phyloP scores from a whole-genome alignment of 92 coral and sea anemone species.

The Bergia puertoricense region DNA sequence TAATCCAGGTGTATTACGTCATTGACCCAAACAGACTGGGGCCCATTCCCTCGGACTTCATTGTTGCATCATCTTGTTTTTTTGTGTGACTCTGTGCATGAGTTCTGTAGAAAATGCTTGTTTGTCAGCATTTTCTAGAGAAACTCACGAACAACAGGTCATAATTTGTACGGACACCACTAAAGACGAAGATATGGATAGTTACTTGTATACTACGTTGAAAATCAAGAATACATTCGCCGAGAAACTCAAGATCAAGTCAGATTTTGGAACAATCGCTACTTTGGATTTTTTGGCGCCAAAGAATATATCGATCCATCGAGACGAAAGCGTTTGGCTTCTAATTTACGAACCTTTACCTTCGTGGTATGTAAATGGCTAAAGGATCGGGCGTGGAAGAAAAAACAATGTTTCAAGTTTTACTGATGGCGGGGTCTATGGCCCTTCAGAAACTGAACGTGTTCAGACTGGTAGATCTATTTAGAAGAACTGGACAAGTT shows the following conservation, averaged over 20 bases:
- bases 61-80: conserved; percentile 36
- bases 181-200: conserved; percentile 35
- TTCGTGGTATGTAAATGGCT: conserved; percentile 35
- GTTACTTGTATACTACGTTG: conserved; percentile 6
- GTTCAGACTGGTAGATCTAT: conserved; percentile 5
- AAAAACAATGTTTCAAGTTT: conserved; percentile 34
- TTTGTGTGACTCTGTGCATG: conserved; percentile 30
- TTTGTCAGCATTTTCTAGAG: conserved; percentile 38
- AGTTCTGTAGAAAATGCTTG: conserved; percentile 28
- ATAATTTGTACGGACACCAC: conserved; percentile 17
- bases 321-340: conserved; percentile 30
- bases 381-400: conserved; percentile 2
- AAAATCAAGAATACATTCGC: conserved; percentile 7
- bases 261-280: neutral
- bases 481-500: conserved; percentile 9
- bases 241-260: conserved; percentile 13
- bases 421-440: conserved; percentile 16
- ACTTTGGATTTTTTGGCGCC: conserved; percentile 14
- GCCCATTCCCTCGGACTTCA: conserved; percentile 29
- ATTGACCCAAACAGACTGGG: neutral
- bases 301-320: conserved; percentile 9
- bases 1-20: conserved; percentile 17
- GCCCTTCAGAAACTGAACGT: neutral
- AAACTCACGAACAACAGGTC: conserved; percentile 39
- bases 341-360: conserved; percentile 3